phyloP scores from a whole-genome alignment of 2,888 invertebrate genomes.

The Helobdella robusta region DNA sequence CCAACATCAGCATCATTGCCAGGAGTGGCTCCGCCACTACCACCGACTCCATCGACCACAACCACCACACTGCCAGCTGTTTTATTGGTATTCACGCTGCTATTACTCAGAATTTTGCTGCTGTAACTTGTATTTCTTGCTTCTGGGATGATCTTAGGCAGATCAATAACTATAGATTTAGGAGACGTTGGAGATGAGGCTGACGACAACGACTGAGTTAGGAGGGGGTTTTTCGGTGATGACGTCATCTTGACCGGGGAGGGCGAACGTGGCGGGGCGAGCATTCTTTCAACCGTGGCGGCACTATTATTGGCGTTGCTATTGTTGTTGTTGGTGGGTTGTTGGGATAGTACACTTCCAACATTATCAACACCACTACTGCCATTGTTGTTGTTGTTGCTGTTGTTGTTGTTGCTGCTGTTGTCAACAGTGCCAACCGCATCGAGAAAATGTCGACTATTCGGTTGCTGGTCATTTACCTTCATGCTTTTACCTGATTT shows the following conservation, averaged over 20 bases:
- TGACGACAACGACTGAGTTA: neutral
- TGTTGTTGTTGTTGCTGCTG: slow-evolving; percentile 6
- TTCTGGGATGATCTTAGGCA: neutral
- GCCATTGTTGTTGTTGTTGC: slow-evolving; percentile 9
- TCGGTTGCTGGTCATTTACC: too few species aligned
- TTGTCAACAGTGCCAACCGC: slow-evolving; percentile 7
- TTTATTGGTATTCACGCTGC: neutral
- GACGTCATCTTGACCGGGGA: neutral
- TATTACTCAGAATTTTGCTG: neutral
- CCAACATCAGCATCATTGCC: neutral
- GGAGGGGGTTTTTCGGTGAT: neutral
- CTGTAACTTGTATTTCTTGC: neutral
- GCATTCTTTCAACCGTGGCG: slow-evolving; percentile 17
- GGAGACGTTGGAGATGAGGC: neutral
- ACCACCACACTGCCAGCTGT: too few species aligned
- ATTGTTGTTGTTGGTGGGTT: slow-evolving; percentile 4
- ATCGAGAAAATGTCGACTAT: slow-evolving; percentile 19
- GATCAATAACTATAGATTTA: neutral
- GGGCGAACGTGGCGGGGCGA: slow-evolving; percentile 24
- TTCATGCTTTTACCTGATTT: too few species aligned
- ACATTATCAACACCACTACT: too few species aligned
- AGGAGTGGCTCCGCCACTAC: slow-evolving; percentile 5
- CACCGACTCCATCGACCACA: neutral
- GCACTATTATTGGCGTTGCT: neutral
- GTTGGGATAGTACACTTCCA: too few species aligned